Evolutionary conservation across 2,888 invertebrate species (phyloP), one percentile per base, ranked within the genome.

Genomic region (Plagiodera versicolora): DNA sequence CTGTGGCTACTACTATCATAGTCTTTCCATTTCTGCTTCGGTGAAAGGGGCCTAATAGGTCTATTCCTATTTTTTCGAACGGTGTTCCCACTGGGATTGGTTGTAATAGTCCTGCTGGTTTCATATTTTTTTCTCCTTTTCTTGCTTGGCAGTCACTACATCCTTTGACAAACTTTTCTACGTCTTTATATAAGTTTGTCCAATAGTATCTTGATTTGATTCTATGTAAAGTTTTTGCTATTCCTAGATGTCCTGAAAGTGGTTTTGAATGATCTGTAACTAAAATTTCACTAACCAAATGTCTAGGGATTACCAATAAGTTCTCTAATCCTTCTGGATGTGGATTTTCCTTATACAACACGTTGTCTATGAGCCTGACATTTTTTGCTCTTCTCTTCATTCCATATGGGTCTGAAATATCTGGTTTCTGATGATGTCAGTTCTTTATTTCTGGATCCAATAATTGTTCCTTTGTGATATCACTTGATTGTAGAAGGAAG

Each of bases 1-100:
- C 70, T 1, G 69, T 70, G 0, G 70, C 69, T 1, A 72, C 72
- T 11, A 71, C 45, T 39, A 72, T 67, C 17, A 62, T 56, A 0
- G 60, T 69, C 52, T 68, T 63, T 32, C 65, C 66, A 3, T n/a
- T 35, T 32, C 39, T 44, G 35, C 64, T 66, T 19, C 50, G 46
- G 1, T 55, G 11, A 55, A 67, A 61, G 0, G 65, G 66, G 8
- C 67, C 68, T 45, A 67, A 45, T 8, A 32, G n/a, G 48, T 47
- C 48, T 3, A 47, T 47, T 3, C 48, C 48, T n/a, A 47, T 11
- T n/a, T 17, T 4, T 39, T 39, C 39, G 10, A 39, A 39, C 4
- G 39, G 39, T 16, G 39, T 45, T 24, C 24, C 24, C 24, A 55
- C 55, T 1, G 1, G 16, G 1, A 32, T 49, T 0, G 48, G 56